These are phyloP conservation scores for Ivindomyrus marchei DNA, from an alignment of 2,113 vertebrate genomes.

Conservation along the genomic window DNA sequence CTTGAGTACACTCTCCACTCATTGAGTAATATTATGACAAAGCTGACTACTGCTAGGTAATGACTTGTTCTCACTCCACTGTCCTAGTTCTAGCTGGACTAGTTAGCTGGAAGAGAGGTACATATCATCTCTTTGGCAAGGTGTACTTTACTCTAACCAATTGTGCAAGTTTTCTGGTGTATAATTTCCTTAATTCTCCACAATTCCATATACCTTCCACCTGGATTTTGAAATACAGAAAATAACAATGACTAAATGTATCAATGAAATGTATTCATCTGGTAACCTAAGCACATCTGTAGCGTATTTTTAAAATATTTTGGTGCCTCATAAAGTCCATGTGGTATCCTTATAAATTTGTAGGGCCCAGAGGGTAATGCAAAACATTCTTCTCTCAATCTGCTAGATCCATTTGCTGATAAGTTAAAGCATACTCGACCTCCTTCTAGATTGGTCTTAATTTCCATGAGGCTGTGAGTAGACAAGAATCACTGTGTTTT, in stretches of 20 bases:
- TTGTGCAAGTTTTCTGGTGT: not conserved
- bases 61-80: not conserved
- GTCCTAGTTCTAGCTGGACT: not conserved
- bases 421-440: not conserved
- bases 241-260: not conserved
- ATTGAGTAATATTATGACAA: not conserved
- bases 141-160: not conserved
- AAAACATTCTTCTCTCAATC: slow-evolving; percentile 3
- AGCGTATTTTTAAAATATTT: not conserved
- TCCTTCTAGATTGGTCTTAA: not conserved
- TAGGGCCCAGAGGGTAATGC: not conserved
- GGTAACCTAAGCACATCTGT: not conserved
- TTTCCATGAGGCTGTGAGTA: not conserved
- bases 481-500: not conserved
- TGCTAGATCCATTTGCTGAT: not conserved
- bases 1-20: not conserved
- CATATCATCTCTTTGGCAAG: not conserved
- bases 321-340: not conserved
- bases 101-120: not conserved
- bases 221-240: not conserved
- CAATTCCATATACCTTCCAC: not conserved
- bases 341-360: not conserved
- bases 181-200: not conserved
- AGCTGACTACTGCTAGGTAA: not conserved
- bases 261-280: not conserved